Evolutionary conservation across 2,797 vertebrate genomes (phyloP).

Genomic region (Brachyrhaphis roseni): DNA sequence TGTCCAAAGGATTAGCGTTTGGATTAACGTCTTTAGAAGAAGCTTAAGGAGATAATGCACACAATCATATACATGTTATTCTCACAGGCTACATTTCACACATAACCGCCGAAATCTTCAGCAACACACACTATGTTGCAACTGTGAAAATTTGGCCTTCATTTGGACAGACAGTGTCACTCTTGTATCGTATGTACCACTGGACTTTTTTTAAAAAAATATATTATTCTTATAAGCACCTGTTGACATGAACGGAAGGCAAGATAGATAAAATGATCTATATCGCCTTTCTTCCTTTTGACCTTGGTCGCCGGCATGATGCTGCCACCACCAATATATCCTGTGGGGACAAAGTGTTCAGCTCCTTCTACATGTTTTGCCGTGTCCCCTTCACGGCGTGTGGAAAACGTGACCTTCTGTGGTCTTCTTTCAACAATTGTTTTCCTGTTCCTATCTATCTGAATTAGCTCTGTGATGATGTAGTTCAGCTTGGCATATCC

Average conservation of each 20-base stretch:
- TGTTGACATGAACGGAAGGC: neutral
- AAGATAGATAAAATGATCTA: neutral
- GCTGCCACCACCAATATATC: neutral
- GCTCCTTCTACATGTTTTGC: neutral
- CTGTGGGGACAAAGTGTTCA: neutral
- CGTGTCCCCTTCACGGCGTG: neutral
- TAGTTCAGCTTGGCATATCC: neutral
- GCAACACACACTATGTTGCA: neutral
- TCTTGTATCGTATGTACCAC: neutral
- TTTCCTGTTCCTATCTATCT: neutral
- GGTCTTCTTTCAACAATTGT: neutral
- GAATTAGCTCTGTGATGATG: constrained; percentile 5
- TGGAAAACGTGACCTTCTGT: neutral
- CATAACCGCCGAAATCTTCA: neutral
- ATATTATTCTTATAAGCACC: neutral
- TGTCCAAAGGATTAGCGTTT: neutral
- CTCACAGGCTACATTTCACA: neutral
- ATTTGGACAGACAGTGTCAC: neutral
- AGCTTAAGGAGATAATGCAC: neutral
- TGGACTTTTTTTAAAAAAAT: too few relatives aligned
- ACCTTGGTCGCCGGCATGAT: neutral
- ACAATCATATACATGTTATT: neutral
- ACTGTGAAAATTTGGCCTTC: neutral
- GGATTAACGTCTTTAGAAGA: neutral
- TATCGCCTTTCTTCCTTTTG: neutral